A percentile compares a stretch with the other conserved stretches of the same genome.
phyloP scores from a whole-genome alignment of 2,888 invertebrate species.

The Miltochrista miniata region DNA sequence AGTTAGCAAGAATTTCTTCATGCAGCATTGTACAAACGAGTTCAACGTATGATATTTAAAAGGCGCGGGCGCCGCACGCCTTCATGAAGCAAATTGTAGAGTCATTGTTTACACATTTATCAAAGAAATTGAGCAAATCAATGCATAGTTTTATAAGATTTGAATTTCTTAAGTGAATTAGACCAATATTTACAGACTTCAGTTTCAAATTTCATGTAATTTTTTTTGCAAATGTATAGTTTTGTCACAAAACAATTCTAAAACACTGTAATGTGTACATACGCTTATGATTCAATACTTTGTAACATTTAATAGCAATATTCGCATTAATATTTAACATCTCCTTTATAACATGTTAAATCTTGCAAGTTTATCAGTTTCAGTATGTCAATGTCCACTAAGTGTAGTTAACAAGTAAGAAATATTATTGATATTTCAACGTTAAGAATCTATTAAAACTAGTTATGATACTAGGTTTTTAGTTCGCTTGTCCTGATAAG shows the following conservation, averaged over 20 bases:
- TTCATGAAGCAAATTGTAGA: background rate
- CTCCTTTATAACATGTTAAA: conserved; percentile 47
- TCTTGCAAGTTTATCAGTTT: conserved; percentile 28
- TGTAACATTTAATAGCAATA: conserved; percentile 25
- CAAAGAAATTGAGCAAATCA: background rate
- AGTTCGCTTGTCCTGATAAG: background rate
- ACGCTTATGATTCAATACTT: conserved; percentile 5
- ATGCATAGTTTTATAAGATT: too few relatives aligned
- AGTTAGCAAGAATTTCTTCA: too few relatives aligned
- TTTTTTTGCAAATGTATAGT: too few relatives aligned
- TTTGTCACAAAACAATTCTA: background rate
- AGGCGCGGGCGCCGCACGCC: background rate
- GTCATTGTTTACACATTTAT: background rate
- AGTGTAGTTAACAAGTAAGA: conserved; percentile 20
- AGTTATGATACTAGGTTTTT: conserved; percentile 1
- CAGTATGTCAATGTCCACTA: conserved; percentile 25
- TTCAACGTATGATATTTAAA: background rate
- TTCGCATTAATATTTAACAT: conserved; percentile 56
- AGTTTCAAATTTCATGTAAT: too few relatives aligned
- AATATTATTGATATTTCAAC: conserved; percentile 5
- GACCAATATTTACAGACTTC: background rate
- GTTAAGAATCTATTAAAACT: too few relatives aligned
- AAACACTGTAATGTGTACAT: background rate
- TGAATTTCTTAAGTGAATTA: too few relatives aligned
- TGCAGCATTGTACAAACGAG: background rate